Percentiles rank a stretch among this genome's conserved stretches.
Evolutionary conservation across 2,888 invertebrate genomes (phyloP).

Genomic region (Caenorhabditis becei): DNA sequence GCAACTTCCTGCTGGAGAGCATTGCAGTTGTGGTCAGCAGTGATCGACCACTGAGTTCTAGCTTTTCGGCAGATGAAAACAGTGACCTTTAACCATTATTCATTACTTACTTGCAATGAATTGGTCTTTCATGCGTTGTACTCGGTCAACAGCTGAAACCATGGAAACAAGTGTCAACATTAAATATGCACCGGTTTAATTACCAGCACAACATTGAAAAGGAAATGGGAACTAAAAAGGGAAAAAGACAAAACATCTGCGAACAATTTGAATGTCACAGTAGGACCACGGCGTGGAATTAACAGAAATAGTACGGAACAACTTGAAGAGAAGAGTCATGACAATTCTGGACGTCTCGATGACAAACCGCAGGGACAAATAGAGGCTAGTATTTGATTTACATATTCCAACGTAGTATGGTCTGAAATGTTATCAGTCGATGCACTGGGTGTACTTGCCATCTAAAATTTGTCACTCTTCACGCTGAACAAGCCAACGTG

Average conservation of each 20-base stretch:
- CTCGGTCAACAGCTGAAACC: not conserved
- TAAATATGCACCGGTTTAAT: not conserved
- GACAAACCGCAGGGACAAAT: not conserved
- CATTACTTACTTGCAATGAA: constrained; percentile 13
- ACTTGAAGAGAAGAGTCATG: not conserved
- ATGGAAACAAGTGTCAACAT: constrained; percentile 4
- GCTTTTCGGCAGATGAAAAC: constrained; percentile 28
- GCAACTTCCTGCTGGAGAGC: constrained; percentile 31
- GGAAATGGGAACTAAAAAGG: too few species aligned
- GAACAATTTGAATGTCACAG: not conserved
- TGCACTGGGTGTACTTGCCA: constrained; percentile 1
- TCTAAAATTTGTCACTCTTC: not conserved
- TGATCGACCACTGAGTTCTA: constrained; percentile 11
- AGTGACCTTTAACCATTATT: constrained; percentile 8
- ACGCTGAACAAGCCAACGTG: not conserved
- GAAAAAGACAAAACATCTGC: not conserved
- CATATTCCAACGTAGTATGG: not conserved
- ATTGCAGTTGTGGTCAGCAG: constrained; percentile 22
- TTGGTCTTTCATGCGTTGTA: constrained; percentile 1
- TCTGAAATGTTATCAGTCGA: not conserved
- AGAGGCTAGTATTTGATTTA: not conserved
- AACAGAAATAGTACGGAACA: not conserved
- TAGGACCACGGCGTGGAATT: too few species aligned
- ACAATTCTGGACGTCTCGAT: not conserved
- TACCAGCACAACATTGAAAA: not conserved